These are phyloP conservation scores for Gopherus evgoodei DNA, from an alignment of 2,113 vertebrate species.

Conservation along the genomic window DNA sequence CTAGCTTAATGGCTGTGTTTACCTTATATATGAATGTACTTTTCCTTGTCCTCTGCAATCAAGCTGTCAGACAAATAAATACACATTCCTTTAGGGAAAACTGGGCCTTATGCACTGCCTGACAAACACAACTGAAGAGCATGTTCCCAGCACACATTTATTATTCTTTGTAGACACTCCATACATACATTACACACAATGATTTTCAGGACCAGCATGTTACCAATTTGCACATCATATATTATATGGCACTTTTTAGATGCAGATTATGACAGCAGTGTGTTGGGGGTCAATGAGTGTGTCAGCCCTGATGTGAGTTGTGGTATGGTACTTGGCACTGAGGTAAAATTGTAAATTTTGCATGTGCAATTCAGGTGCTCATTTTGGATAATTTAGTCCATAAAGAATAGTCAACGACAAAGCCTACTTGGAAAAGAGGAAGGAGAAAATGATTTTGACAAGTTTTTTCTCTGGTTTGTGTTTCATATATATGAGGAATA, in stretches of 20 bases:
- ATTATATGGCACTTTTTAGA: background rate
- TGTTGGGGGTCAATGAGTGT: background rate
- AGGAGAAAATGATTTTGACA: background rate
- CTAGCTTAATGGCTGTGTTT: background rate
- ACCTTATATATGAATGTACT: too few relatives aligned
- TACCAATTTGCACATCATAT: background rate
- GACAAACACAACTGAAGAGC: background rate
- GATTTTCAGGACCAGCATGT: background rate
- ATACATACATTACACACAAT: background rate
- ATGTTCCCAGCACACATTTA: background rate
- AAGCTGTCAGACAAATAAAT: background rate
- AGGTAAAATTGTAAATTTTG: background rate
- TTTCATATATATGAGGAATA: background rate
- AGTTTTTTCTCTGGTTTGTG: background rate
- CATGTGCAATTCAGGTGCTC: background rate
- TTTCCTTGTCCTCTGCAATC: too few relatives aligned
- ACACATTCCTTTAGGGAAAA: background rate
- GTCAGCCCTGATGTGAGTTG: background rate
- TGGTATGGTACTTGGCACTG: background rate
- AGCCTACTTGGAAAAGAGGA: background rate
- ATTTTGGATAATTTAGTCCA: background rate
- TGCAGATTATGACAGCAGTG: background rate
- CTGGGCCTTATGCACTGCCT: background rate
- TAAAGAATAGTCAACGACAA: background rate
- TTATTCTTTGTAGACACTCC: background rate